Evolutionary conservation across 1,140 invertebrate genomes (phyloP).

Genomic region (Thaumetopoea pityocampa): DNA sequence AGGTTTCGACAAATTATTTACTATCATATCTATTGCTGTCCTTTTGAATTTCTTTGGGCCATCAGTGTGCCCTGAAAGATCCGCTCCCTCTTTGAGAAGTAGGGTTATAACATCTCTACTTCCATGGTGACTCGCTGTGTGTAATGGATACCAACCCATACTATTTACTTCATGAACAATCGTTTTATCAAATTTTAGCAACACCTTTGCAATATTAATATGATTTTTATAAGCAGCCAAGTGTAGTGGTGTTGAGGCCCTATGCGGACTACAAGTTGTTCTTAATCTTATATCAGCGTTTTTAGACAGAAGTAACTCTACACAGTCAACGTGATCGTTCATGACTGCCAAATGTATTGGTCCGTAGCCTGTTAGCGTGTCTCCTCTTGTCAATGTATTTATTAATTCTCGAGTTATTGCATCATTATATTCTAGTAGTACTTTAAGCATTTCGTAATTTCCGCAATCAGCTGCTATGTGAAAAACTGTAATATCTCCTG

Average conservation of each 20-base stretch:
- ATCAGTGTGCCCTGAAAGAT: conserved; percentile 75
- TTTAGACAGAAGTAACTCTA: conserved; percentile 79
- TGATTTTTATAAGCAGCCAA: conserved; percentile 76
- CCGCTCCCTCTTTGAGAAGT: conserved; percentile 77
- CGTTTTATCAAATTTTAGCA: conserved; percentile 72
- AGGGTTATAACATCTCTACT: conserved; percentile 76
- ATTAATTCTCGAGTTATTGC: conserved; percentile 33
- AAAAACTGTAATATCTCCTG: conserved; percentile 56
- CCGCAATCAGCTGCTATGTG: conserved; percentile 66
- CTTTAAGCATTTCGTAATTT: conserved; percentile 53
- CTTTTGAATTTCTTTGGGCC: conserved; percentile 67
- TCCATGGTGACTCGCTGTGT: conserved; percentile 77
- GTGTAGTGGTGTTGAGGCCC: conserved; percentile 78
- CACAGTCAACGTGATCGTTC: conserved; percentile 79
- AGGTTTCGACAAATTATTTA: conserved; percentile 71
- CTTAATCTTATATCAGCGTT: conserved; percentile 64
- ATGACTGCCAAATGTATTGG: conserved; percentile 83
- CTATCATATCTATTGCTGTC: conserved; percentile 68
- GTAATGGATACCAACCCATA: conserved; percentile 78
- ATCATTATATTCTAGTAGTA: conserved; percentile 51
- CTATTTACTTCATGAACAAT: conserved; percentile 70
- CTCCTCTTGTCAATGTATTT: conserved; percentile 41
- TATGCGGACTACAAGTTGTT: conserved; percentile 52
- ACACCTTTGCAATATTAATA: conserved; percentile 66
- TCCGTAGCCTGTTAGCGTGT: conserved; percentile 63